Conservation (phyloP, 2,888 invertebrate species). For the Invenusta paracnida region DNA sequence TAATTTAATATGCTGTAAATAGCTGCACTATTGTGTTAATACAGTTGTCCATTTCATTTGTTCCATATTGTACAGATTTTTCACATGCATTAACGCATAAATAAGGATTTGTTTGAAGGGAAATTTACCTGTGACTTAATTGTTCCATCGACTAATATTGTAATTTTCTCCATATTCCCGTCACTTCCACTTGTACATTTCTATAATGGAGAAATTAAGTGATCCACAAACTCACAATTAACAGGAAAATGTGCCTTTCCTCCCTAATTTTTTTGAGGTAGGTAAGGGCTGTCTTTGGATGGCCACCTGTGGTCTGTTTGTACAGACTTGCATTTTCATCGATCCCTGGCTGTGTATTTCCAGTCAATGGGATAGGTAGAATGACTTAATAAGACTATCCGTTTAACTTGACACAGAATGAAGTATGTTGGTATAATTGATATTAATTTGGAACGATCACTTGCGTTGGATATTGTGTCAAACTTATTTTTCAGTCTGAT, state of each 20-base stretch:
- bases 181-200: conserved; percentile 23
- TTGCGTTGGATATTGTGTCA: background rate
- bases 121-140: background rate
- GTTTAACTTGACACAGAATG: conserved; percentile 2
- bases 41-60: conserved; percentile 22
- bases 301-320: background rate
- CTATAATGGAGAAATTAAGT: background rate
- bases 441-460: background rate
- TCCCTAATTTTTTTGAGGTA: background rate
- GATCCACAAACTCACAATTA: background rate
- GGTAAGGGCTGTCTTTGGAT: background rate
- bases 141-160: background rate
- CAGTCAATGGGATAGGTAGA: background rate
- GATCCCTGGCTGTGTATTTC: background rate
- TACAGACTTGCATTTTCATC: conserved; percentile 20
- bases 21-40: background rate
- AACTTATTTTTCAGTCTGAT: background rate
- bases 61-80: conserved; percentile 24
- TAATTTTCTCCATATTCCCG: background rate
- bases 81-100: conserved; percentile 20
- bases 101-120: background rate
- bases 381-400: background rate
- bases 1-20: conserved; percentile 1
- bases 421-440: background rate
- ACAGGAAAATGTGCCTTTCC: conserved; percentile 23